Percentiles rank a stretch among this genome's conserved stretches.
Conservation (phyloP, 1,140 invertebrate genomes). For the Bursaphelenchus mucronatus region DNA sequence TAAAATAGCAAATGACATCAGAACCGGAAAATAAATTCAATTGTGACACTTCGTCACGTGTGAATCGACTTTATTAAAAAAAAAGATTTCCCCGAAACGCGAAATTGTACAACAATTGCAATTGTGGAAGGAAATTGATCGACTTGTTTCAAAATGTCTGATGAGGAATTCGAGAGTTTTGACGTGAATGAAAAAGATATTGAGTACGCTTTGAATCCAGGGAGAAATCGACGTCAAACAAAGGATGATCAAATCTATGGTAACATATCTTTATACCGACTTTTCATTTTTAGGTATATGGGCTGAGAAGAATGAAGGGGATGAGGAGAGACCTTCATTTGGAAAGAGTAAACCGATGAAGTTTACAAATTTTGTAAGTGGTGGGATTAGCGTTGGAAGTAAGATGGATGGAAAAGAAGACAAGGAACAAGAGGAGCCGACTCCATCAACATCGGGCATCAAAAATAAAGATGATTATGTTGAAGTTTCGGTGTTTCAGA, state of each 20-base stretch:
- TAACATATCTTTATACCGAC: constrained; percentile 32
- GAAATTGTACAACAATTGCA: no score
- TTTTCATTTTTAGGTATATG: constrained; percentile 60
- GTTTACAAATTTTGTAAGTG: constrained; percentile 63
- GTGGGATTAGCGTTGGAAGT: constrained; percentile 60
- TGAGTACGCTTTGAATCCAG: constrained; percentile 43
- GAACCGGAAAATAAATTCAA: no score
- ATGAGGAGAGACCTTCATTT: constrained; percentile 21
- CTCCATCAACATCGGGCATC: constrained; percentile 5
- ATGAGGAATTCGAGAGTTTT: constrained; percentile 23
- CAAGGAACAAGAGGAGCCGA: constrained; percentile 23
- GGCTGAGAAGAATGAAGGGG: constrained; percentile 56
- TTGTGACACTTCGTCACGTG: no score
- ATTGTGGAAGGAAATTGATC: no score
- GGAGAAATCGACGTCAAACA: constrained; percentile 51
- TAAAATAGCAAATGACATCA: no score
- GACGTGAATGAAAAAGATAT: constrained; percentile 27
- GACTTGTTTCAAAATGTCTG: no score
- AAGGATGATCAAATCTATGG: constrained; percentile 63
- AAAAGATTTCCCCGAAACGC: no score
- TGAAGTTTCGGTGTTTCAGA: constrained; percentile 8
- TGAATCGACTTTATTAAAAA: no score
- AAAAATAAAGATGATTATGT: constrained; percentile 17
- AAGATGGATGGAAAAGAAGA: constrained; percentile 35
- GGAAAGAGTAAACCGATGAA: constrained; percentile 31